These are phyloP conservation scores for Perodicticus potto DNA, from an alignment of 2,797 vertebrate species.

Conservation along the genomic window DNA sequence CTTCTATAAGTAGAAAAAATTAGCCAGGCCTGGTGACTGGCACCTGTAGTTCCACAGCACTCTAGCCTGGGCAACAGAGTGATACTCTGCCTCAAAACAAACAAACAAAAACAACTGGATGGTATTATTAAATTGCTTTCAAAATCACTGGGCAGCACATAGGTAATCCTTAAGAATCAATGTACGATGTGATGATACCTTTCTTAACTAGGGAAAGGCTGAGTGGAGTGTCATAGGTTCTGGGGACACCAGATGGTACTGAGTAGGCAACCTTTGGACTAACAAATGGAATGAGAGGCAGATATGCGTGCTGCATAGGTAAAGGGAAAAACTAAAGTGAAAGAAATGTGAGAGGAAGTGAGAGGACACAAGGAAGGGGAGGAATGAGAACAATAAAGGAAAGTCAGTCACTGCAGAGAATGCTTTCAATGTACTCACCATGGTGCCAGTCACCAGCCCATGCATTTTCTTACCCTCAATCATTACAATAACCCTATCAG, in stretches of 20 bases:
- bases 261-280: background rate
- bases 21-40: no score
- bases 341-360: background rate
- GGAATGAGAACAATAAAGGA: background rate
- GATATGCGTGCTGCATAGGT: background rate
- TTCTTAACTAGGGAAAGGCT: background rate
- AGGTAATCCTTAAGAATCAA: background rate
- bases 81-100: no score
- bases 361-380: background rate
- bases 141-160: background rate
- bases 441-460: background rate
- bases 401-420: background rate
- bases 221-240: background rate
- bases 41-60: no score
- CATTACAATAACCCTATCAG: background rate
- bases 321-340: background rate
- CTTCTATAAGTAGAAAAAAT: no score
- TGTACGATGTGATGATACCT: no score
- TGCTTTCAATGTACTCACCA: background rate
- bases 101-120: background rate
- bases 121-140: background rate
- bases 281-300: background rate
- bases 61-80: no score
- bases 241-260: background rate
- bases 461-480: background rate